Evolutionary conservation across 2,797 vertebrate species (phyloP), one percentile per base, ranked within the genome.

Genomic region (Sparus aurata): DNA sequence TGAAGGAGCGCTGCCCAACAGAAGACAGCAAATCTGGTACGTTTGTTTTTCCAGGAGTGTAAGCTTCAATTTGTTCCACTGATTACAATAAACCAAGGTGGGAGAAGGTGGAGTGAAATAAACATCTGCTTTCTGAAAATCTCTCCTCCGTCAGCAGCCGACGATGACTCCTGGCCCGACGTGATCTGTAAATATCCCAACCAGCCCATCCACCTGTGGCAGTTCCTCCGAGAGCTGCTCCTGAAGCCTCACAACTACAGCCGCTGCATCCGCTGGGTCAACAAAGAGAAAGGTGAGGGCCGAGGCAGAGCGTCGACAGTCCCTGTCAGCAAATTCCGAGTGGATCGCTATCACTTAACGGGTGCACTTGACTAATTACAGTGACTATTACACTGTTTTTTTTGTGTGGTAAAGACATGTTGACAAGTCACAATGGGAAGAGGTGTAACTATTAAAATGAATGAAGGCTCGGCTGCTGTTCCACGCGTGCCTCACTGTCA

Each of bases 171-270:
- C 80, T 97, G 97, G 97, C 88, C 94, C 0, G 96, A 98, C 71
- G 96, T 95, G 61, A 96, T 97, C 66, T 96, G 96, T 0, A 96
- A 92, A 54, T 97, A 96, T 9, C 94, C 97, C 0, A 96, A 95
- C 60, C 98, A 98, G 87, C 97, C 98, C 83, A 98, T 99, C 82
- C 98, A 98, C 91, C 94, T 99, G 45, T 99, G 98, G 98, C 98
- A 99, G 92, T 99, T 99, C 90, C 96, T 99, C 70, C 94, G 95
- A 67, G 97, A 99, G 89, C 96, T 99, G 84, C 95, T 99, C 69
- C 95, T 97, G 73, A 98, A 98, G 49, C 98, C 98, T 0, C 96
- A 97, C 78, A 97, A 94, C 92, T 98, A 99, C 34, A 97, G 97
- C 43, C 96, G 96, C 87, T 97, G 96, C 94, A 99, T 99, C 89